Percentiles rank a stretch among this genome's conserved stretches.
phyloP scores from a whole-genome alignment of 2,888 invertebrate species.

The Nymphalis c-album region DNA sequence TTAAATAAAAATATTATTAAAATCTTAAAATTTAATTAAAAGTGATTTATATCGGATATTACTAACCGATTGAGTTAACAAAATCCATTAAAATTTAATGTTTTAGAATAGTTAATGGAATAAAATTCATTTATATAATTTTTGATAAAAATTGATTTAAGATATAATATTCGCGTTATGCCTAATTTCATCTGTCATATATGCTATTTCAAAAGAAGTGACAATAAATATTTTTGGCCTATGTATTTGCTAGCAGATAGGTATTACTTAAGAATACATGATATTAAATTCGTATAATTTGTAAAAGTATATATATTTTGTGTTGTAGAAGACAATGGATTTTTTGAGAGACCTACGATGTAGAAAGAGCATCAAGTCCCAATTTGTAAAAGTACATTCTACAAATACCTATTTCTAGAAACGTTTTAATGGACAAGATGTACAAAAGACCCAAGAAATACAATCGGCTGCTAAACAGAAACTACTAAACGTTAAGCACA shows the following conservation, averaged over 20 bases:
- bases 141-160: neutral
- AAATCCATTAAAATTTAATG: constrained; percentile 1
- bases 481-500: too few species aligned
- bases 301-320: too few species aligned
- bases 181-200: neutral
- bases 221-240: constrained; percentile 6
- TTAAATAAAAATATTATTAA: constrained; percentile 34
- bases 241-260: neutral
- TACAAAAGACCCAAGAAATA: too few species aligned
- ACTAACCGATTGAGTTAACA: neutral
- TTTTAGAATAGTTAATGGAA: neutral
- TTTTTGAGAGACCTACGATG: too few species aligned
- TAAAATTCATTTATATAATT: neutral
- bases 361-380: too few species aligned
- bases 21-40: neutral
- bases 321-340: too few species aligned
- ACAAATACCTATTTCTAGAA: too few species aligned
- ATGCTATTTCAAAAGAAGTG: neutral
- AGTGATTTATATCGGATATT: neutral
- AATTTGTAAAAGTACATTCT: too few species aligned
- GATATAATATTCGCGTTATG: neutral
- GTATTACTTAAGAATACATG: neutral
- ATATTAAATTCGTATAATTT: too few species aligned
- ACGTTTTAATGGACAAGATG: too few species aligned
- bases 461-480: too few species aligned